phyloP scores from a whole-genome alignment of 1,140 invertebrate species.

The Camponotus floridanus region DNA sequence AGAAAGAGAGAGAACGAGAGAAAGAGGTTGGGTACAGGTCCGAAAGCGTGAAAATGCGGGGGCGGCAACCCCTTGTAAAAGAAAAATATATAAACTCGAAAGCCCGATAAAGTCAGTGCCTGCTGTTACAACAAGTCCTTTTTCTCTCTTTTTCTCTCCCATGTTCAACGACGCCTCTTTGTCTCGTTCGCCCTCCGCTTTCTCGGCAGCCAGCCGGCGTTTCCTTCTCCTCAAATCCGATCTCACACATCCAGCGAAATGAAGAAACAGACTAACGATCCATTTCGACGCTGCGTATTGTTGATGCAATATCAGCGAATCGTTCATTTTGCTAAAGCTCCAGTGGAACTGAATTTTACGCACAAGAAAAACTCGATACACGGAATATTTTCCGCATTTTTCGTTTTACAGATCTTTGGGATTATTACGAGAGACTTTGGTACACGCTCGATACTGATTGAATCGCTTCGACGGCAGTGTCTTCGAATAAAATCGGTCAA shows the following conservation, averaged over 20 bases:
- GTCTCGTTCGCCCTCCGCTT: constrained; percentile 57
- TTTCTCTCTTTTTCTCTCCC: constrained; percentile 61
- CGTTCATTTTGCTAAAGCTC: too few species aligned
- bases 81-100: constrained; percentile 76
- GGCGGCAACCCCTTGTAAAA: constrained; percentile 74
- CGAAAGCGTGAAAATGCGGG: constrained; percentile 74
- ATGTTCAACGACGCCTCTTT: constrained; percentile 59
- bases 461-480: constrained; percentile 9
- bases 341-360: too few species aligned
- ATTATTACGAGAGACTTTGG: too few species aligned
- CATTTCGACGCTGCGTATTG: too few species aligned
- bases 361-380: too few species aligned
- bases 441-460: constrained; percentile 25
- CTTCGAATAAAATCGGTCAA: constrained; percentile 7
- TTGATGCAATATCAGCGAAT: too few species aligned
- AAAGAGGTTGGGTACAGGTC: constrained; percentile 38
- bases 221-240: too few species aligned
- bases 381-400: too few species aligned
- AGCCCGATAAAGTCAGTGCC: constrained; percentile 75
- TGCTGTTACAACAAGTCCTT: constrained; percentile 72
- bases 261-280: too few species aligned
- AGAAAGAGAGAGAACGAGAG: neutral
- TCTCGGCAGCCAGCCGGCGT: neutral
- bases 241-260: too few species aligned
- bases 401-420: too few species aligned